phyloP scores from a whole-genome alignment of 2,113 vertebrate genomes.

The Pelusios castaneus region DNA sequence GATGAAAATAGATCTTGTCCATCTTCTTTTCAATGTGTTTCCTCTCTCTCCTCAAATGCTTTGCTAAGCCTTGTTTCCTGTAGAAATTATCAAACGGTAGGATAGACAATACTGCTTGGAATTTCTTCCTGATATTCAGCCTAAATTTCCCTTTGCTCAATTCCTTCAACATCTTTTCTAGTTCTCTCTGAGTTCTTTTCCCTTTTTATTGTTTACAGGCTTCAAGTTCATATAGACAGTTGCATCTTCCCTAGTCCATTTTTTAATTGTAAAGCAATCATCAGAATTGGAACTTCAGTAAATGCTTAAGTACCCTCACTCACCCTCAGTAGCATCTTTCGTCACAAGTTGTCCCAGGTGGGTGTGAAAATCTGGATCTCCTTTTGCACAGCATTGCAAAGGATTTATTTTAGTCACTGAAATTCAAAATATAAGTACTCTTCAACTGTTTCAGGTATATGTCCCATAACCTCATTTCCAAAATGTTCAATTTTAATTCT shows the following conservation, averaged over 20 bases:
- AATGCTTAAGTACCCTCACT: neutral
- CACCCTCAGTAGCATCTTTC: neutral
- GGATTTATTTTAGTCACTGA: neutral
- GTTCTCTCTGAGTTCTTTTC: neutral
- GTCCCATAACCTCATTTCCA: neutral
- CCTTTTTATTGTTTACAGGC: neutral
- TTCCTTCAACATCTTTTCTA: neutral
- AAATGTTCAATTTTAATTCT: neutral
- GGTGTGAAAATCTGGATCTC: neutral
- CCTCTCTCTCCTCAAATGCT: neutral
- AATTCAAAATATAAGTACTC: neutral
- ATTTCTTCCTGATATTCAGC: neutral
- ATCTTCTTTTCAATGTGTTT: neutral
- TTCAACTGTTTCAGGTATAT: fast-evolving
- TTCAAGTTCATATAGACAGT: neutral
- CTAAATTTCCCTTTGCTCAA: neutral
- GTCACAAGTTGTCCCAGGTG: neutral
- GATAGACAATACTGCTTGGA: neutral
- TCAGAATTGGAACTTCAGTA: neutral
- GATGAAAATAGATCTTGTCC: neutral
- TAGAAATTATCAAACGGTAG: neutral
- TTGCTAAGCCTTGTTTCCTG: neutral
- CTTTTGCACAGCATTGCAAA: neutral
- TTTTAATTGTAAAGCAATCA: neutral
- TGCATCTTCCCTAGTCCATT: neutral